Evolutionary conservation across 2,113 vertebrate genomes (phyloP).

Genomic region (Silurus glanis): DNA sequence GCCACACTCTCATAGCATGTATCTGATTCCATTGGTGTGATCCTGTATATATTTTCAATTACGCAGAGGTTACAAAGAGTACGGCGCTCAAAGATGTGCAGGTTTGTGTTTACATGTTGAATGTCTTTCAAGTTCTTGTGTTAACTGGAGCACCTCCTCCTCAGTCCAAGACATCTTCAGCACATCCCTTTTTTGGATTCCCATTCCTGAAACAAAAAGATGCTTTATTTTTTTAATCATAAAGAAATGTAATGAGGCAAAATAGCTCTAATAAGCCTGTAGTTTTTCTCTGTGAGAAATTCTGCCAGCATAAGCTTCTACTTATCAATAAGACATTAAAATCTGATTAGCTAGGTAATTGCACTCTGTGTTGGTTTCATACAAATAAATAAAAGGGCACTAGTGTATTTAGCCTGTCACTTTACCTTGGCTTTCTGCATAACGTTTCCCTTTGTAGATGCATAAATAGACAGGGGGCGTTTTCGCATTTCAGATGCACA

Average conservation of each 20-base stretch:
- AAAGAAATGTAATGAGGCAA: neutral
- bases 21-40: neutral
- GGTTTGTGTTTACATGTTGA: neutral
- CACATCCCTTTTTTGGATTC: slow-evolving; percentile 84
- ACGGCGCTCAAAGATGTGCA: neutral
- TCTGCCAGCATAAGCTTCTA: neutral
- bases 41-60: neutral
- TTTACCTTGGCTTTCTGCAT: slow-evolving; percentile 93
- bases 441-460: slow-evolving; percentile 83
- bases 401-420: neutral
- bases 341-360: slow-evolving; percentile 4
- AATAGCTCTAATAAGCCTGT: neutral
- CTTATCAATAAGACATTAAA: neutral
- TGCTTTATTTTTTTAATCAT: neutral
- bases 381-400: neutral
- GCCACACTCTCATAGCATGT: neutral
- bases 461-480: slow-evolving; percentile 82
- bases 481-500: slow-evolving; percentile 86
- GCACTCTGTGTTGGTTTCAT: neutral
- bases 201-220: slow-evolving; percentile 82
- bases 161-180: slow-evolving; percentile 14
- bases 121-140: neutral
- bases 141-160: neutral
- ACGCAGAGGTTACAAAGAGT: neutral
- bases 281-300: neutral